Base-by-base conservation (phyloP, 2,797 vertebrate genomes). In the Rhadinocentrus ornatus region DNA sequence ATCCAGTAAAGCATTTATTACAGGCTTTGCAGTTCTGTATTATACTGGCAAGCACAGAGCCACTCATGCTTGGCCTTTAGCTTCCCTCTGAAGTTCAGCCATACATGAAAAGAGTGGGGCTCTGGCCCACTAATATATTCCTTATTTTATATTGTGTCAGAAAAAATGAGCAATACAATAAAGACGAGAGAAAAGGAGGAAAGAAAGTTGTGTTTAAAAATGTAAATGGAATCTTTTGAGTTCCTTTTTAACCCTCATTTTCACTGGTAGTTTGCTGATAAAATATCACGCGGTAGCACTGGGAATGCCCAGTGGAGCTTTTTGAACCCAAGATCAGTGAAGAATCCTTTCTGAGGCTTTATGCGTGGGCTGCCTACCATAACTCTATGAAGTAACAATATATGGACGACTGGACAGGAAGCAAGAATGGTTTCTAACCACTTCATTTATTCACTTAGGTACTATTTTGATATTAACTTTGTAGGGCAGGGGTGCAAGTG, bases 1-100 rank as follows among this genome's bases (percentile, higher is more conserved):
- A 94, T 94, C 95, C 92, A 96, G 95, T 96, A 98, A 97, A 97
- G 96, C 95, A 96, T 98, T 96, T 97, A 96, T 96, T 97, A 97
- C 93, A 88, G 85, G 94, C 96, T 97, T 93, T 96, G 94, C 96
- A 96, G 94, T 95, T 94, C 93, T 95, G 95, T 95, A 96, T 97
- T 98, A 96, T 96, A 94, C 94, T 96, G 90, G 89, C 95, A 93
- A 96, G 93, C 95, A 93, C 93, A 93, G 95, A 96, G 92, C 94
- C 95, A 96, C 95, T 97, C 94, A 90, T 96, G 96, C 96, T 95
- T 97, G 96, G 95, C 96, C 95, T 96, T 96, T 96, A 96, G 96
- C 96, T 96, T 96, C 95, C 94, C 95, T 97, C 95, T 97, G 96
- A 98, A 96, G 96, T 97, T 93, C 92, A 93, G 91, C 92, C 91